Evolutionary conservation across 2,797 vertebrate species (phyloP).

Genomic region (Lates japonicus): DNA sequence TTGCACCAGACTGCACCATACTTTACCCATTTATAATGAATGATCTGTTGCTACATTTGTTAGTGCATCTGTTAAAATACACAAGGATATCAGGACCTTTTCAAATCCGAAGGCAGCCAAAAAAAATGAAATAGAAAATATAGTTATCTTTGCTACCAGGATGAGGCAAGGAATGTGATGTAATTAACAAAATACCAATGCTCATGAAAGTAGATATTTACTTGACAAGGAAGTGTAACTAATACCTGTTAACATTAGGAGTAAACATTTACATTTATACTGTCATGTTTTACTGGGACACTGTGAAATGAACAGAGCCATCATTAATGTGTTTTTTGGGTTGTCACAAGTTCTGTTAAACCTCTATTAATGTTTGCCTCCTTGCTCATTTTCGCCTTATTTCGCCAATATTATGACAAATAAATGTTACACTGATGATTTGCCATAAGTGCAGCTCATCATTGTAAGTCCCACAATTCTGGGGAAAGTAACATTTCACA

Average conservation of each 20-base stretch:
- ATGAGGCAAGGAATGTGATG: neutral
- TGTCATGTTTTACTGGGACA: no score
- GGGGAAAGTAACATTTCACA: neutral
- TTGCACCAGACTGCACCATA: conserved; percentile 31
- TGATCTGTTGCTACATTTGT: conserved; percentile 31
- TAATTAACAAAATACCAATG: neutral
- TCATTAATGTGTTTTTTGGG: neutral
- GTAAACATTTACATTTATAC: no score
- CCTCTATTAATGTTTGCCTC: neutral
- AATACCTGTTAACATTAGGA: no score
- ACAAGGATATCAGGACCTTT: neutral
- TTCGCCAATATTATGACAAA: neutral
- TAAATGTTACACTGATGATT: neutral
- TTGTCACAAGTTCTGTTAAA: neutral
- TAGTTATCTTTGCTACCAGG: neutral
- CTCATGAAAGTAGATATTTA: neutral
- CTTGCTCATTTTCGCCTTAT: neutral
- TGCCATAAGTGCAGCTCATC: neutral
- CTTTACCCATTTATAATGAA: conserved; percentile 58
- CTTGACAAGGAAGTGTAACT: no score
- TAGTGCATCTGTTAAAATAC: conserved; percentile 50
- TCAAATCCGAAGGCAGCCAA: conserved; percentile 12
- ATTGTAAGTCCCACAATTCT: neutral
- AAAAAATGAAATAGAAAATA: neutral
- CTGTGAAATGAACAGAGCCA: neutral